Base-by-base conservation (phyloP, 2,888 invertebrate genomes). In the Liodrosophila aerea region DNA sequence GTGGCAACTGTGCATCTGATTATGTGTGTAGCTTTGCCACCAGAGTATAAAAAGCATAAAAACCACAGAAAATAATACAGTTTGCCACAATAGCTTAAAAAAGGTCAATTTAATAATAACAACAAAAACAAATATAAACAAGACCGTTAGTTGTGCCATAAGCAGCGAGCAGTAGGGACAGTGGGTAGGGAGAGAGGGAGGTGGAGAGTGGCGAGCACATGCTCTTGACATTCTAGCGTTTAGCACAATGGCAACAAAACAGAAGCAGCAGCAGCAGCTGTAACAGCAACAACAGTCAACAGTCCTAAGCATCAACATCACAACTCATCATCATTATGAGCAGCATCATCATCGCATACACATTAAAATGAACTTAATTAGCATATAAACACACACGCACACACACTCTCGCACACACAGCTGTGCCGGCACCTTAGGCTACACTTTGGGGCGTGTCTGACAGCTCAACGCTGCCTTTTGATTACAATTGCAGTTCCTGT, bases 41-140 rank as follows among this genome's bases (percentile, higher is more conserved):
- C 64, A 53, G 68, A 54, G 54, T 33, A 44, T 67, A 63, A 68
- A 59, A 11, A n/a, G n/a, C n/a, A n/a, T n/a, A 13, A 71, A 56
- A 58, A 34, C 40, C 11, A 34, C 44, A 45, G 7, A 15, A 39
- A 58, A 64, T n/a, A 40, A 62, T 59, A 49, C 60, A 34, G 33
- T 40, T 52, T 13, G 27, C 30, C 54, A 73, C 63, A 76, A 60
- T 57, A 51, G 63, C 59, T 18, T n/a, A 71, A 82, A 77, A 80
- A 81, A 83, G 87, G 86, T 81, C 87, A 86, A 78, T 69, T 86
- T 85, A 64, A 82, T 85, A 85, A 82, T 67, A 65, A 51, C 43
- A 76, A 62, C 52, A 64, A 53, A 27, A 27, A 36, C 9, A 39
- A 1, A 31, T 1, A 52, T 9, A 50, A 30, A 52, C 27, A 37